Percentiles rank a stretch among this genome's conserved stretches.
Evolutionary conservation across 2,888 invertebrate species (phyloP).

Genomic region (Papilio demoleus): DNA sequence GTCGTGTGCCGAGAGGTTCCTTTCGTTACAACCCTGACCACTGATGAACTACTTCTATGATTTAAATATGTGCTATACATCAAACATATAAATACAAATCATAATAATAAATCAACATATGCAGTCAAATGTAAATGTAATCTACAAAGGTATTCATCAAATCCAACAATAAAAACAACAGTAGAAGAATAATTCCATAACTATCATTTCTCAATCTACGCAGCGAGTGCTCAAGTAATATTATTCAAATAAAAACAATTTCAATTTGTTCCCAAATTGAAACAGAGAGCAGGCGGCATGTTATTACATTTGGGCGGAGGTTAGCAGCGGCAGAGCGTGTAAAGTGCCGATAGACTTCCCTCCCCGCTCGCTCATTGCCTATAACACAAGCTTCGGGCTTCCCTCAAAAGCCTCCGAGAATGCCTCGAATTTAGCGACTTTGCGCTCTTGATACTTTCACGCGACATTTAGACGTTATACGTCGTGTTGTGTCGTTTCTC

Average conservation of each 20-base stretch:
- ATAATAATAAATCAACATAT: not conserved
- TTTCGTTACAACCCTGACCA: too few species aligned
- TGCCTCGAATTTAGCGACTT: constrained; percentile 82
- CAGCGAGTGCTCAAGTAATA: constrained; percentile 63
- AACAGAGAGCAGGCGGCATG: constrained; percentile 80
- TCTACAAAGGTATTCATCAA: constrained; percentile 20
- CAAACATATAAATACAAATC: too few species aligned
- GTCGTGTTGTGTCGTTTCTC: constrained; percentile 60
- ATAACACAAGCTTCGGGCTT: constrained; percentile 79
- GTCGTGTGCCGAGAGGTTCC: too few species aligned
- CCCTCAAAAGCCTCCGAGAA: constrained; percentile 79
- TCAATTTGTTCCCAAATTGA: constrained; percentile 84
- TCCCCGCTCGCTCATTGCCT: constrained; percentile 79
- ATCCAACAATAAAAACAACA: constrained; percentile 40
- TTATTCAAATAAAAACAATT: constrained; percentile 85
- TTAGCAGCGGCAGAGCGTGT: constrained; percentile 81
- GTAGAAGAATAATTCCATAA: constrained; percentile 57
- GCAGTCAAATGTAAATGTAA: constrained; percentile 2
- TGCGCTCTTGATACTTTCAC: constrained; percentile 79
- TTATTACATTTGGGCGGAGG: constrained; percentile 82
- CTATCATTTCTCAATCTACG: constrained; percentile 53
- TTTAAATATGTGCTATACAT: too few species aligned
- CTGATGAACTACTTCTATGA: too few species aligned
- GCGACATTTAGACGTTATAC: constrained; percentile 70
- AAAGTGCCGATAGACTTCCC: constrained; percentile 81